Base-by-base conservation (phyloP, 1,140 invertebrate species). In the Eupristina koningsbergeri region DNA sequence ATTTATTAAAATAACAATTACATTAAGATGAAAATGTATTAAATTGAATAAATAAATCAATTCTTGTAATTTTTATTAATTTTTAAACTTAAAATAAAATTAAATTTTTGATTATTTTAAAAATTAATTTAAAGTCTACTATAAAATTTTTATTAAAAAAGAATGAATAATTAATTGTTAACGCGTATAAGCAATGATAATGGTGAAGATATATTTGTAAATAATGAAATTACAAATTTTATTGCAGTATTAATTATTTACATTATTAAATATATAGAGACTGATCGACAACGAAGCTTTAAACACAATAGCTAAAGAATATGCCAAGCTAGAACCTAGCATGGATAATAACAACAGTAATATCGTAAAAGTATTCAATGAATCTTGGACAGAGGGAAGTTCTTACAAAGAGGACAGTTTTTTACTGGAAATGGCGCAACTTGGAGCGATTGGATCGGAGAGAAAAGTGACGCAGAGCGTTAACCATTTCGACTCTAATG, bases 371-470 rank as follows among this genome's bases (percentile, higher is more conserved):
- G 29, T 19, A 50, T n/a, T 47, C 17, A 41, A 73, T 17, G 81
- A 83, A n/a, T 79, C 75, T 45, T 79, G 82, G 81, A 71, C 64
- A 0, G 83, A 74, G 22, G 69, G 83, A 1, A 80, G 36, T 31
- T 81, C 61, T 22, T 84, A 50, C 41, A 84, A 81, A 29, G 81
- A 80, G 11, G 61, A 83, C 0, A 77, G 47, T 58, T 17, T 36
- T 45, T 11, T 41, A 6, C 11, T 71, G 9, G 50, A 50, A 19
- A 34, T 45, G 15, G 81, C 26, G n/a, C 83, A 77, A 31, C 83
- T 89, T 7, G 88, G 88, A 29, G 88, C 88, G 36, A 89, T 89
- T 41, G 89, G 87, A 2, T 89, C 87, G 1, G 89, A 89, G 53
- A 75, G 88, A 53, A 87, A 86, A 76, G 82, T 71, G n/a, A 26